Percentiles rank a stretch among this genome's conserved stretches.
Conservation (phyloP, 2,888 invertebrate species). For the Eristalis intricaria region DNA sequence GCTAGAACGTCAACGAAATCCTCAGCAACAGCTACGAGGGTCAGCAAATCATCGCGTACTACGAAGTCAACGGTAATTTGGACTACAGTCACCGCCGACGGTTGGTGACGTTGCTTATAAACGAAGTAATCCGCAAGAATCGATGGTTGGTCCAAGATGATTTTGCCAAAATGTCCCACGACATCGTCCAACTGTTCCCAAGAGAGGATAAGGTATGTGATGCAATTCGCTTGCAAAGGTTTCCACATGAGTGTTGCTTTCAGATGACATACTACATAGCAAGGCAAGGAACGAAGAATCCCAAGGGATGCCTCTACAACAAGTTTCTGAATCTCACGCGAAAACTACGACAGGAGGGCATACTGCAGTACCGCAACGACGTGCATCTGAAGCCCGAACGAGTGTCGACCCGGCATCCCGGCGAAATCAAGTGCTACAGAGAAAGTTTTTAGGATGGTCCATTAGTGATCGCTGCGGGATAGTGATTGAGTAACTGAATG, state of each 20-base stretch:
- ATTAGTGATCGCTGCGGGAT: neutral
- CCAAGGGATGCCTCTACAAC: conserved; percentile 60
- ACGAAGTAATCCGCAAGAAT: conserved; percentile 56
- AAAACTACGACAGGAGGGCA: conserved; percentile 58
- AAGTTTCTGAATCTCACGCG: conserved; percentile 60
- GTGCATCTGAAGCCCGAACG: conserved; percentile 49
- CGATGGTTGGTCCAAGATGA: conserved; percentile 62
- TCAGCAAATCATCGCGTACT: conserved; percentile 58
- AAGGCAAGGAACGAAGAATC: conserved; percentile 53
- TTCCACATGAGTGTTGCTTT: neutral
- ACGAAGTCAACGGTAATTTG: conserved; percentile 56
- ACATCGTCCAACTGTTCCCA: conserved; percentile 51
- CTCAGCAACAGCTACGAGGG: conserved; percentile 50
- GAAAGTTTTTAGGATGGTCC: conserved; percentile 26
- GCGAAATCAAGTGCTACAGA: conserved; percentile 58
- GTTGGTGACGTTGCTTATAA: conserved; percentile 56
- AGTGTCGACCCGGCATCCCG: conserved; percentile 50
- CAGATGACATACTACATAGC: conserved; percentile 56
- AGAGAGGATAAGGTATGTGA: conserved; percentile 56
- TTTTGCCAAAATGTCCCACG: conserved; percentile 51
- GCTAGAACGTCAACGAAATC: conserved; percentile 50
- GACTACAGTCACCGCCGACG: conserved; percentile 60
- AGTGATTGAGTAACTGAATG: neutral
- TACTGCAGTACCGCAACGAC: conserved; percentile 59
- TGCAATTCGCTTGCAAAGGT: neutral